Evolutionary conservation across 2,888 invertebrate genomes (phyloP), one percentile per base, ranked within the genome.

Genomic region (Bombylius major): DNA sequence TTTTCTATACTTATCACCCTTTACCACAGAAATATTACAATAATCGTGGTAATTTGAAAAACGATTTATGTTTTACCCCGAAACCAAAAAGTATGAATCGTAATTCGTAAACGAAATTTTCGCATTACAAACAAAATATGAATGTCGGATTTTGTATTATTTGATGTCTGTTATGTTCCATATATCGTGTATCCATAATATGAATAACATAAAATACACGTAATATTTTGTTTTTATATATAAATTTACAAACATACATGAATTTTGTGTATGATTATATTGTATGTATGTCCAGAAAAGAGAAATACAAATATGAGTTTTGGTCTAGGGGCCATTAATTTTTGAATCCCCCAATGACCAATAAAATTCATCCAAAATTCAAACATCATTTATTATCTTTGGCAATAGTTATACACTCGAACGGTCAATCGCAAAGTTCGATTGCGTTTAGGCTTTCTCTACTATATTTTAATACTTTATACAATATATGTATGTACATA

Each of bases 351-450:
- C 59, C 33, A 52, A 48, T 53, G 57, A 59, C 59, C 50, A 55
- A 56, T 59, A 57, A 59, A 59, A 51, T 59, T 59, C 54, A 59
- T 59, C 57, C 55, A 46, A 55, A 59, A 59, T 59, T 59, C 59
- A 59, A 59, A 59, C 55, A 59, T 59, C 57, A 55, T 59, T 50
- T 47, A 57, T 53, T 59, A 59, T 53, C 57, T 53, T 50, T 55
- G 54, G 55, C 50, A 53, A 48, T 56, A 59, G 54, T 55, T 56
- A 55, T 57, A 57, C 59, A 56, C 47, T 55, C 48, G 11, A 42
- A 42, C 11, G 12, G 8, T 23, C 42, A 23, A 34, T 34, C n/a
- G 50, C 13, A 33, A 32, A 14, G 50, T n/a, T 36, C 50, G 23
- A 42, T 42, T 11, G 39, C 39, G 39, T 11, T 11, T 42, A 42